Evolutionary conservation across 2,888 invertebrate species (phyloP).

Genomic region (Rhamnusium bicolor): DNA sequence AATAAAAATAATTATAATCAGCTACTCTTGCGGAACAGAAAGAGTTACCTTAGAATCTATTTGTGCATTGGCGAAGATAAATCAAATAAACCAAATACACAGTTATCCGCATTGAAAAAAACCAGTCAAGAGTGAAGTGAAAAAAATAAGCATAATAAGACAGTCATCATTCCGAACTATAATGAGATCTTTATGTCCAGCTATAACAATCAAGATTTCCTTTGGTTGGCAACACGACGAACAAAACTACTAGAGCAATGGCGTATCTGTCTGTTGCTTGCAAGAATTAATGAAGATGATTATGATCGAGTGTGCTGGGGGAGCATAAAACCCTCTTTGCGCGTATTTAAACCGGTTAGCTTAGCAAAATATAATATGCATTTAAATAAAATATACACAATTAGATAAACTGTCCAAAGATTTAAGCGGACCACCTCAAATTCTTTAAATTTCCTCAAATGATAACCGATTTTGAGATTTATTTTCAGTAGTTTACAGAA

Average conservation of each 20-base stretch:
- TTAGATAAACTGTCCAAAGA: no score
- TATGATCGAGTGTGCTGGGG: no score
- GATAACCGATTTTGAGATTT: no score
- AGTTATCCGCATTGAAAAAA: conserved; percentile 43
- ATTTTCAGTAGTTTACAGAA: no score
- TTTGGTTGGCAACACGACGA: not conserved
- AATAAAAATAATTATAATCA: conserved; percentile 11
- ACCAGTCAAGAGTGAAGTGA: conserved; percentile 25
- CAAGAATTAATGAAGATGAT: not conserved
- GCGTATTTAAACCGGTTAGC: no score
- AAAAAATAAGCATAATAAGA: conserved; percentile 21
- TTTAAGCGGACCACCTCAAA: no score
- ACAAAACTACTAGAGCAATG: not conserved
- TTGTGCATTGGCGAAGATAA: conserved; percentile 25
- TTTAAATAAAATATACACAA: no score
- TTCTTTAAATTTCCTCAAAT: no score
- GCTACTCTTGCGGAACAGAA: conserved; percentile 8
- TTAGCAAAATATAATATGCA: no score
- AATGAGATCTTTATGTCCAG: conserved; percentile 32
- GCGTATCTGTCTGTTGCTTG: not conserved
- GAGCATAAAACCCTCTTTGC: no score
- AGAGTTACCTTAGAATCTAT: not conserved
- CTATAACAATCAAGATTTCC: not conserved
- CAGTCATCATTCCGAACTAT: conserved; percentile 23
- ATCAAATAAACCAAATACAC: conserved; percentile 27